Conservation (phyloP, 2,888 invertebrate genomes). For the Diarsia mendica region DNA sequence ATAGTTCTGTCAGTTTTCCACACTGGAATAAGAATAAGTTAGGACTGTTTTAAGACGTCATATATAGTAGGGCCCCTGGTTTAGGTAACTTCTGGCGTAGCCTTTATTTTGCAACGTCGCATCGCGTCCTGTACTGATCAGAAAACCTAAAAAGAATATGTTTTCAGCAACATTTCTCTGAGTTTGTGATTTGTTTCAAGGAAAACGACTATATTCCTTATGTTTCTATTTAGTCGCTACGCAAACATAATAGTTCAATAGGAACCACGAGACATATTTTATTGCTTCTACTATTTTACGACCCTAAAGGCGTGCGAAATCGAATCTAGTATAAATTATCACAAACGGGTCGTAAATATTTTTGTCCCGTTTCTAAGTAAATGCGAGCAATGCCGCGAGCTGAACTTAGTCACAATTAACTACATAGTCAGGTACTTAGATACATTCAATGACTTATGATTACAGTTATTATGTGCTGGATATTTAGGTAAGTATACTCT, state of each 20-base stretch:
- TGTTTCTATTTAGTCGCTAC: neutral
- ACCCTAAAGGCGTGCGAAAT: constrained; percentile 40
- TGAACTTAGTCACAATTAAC: constrained; percentile 40
- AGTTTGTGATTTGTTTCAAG: neutral
- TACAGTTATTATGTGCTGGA: constrained; percentile 47
- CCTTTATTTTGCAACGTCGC: neutral
- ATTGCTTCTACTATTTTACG: constrained; percentile 39
- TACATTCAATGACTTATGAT: constrained; percentile 38
- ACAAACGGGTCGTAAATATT: constrained; percentile 46
- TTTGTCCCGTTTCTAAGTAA: constrained; percentile 43
- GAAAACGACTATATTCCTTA: no score
- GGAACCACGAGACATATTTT: constrained; percentile 23
- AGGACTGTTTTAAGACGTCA: no score
- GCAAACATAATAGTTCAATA: constrained; percentile 2
- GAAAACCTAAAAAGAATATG: neutral
- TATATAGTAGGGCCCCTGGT: no score
- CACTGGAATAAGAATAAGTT: no score
- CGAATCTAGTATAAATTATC: constrained; percentile 56
- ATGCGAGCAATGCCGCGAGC: constrained; percentile 42
- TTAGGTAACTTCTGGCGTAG: neutral
- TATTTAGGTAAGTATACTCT: constrained; percentile 37
- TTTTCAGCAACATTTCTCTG: neutral
- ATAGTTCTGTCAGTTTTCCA: no score
- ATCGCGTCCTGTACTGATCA: neutral
- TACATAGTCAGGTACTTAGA: constrained; percentile 16